Conservation (phyloP, 2,797 vertebrate genomes). For the Sarcophilus harrisii region DNA sequence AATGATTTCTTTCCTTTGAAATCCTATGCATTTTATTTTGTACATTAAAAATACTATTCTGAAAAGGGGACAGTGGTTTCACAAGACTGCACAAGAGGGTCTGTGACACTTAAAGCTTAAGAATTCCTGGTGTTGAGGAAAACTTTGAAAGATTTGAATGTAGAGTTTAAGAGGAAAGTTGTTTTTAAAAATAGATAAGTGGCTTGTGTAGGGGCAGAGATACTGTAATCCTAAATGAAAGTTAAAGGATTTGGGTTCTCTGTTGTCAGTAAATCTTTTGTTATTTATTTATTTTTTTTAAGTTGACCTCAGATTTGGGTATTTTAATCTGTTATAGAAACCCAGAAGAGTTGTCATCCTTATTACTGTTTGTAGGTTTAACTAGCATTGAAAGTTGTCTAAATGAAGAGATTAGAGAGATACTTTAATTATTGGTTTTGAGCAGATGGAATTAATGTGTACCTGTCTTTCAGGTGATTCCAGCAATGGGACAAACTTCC, state of each 20-base stretch:
- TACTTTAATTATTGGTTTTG: background rate
- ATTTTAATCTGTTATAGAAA: background rate
- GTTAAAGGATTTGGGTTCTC: background rate
- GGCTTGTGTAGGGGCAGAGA: background rate
- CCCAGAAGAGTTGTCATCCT: background rate
- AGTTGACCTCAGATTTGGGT: background rate
- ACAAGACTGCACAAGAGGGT: background rate
- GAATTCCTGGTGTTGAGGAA: background rate
- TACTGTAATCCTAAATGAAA: background rate
- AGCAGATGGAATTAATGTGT: conserved; percentile 61
- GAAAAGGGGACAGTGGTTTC: background rate
- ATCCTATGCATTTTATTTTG: background rate
- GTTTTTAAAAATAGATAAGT: background rate
- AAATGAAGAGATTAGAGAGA: background rate
- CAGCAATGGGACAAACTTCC: conserved; percentile 94
- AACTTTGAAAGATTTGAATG: background rate
- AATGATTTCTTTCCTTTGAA: background rate
- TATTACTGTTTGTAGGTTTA: background rate
- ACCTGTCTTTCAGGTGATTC: conserved; percentile 90
- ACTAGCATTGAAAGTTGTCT: accelerated
- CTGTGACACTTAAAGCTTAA: background rate
- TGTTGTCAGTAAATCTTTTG: background rate
- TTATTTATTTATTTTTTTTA: background rate
- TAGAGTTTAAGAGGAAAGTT: background rate
- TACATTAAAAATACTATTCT: background rate